Evolutionary conservation across 2,113 vertebrate genomes (phyloP).

Genomic region (Daphoenositta chrysoptera): DNA sequence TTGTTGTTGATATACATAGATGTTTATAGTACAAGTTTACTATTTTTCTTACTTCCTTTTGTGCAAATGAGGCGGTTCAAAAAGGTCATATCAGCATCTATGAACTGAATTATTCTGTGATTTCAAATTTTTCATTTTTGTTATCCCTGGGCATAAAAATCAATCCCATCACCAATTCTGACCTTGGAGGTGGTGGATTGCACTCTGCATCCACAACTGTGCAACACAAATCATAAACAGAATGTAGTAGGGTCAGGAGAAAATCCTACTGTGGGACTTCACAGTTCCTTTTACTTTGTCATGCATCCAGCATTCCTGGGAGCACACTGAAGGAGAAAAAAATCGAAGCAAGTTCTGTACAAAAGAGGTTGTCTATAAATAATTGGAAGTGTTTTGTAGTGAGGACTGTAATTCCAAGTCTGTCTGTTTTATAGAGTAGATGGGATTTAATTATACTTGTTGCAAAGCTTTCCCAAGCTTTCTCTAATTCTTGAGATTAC

Average conservation of each 20-base stretch:
- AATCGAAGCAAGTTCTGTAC: not conserved
- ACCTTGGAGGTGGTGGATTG: not conserved
- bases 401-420: not conserved
- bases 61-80: not conserved
- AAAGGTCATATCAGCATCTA: not conserved
- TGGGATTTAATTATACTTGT: slow-evolving; percentile 6
- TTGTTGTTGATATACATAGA: not conserved
- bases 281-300: not conserved
- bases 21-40: not conserved
- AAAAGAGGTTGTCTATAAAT: not conserved
- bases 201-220: not conserved
- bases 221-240: not conserved
- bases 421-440: not conserved
- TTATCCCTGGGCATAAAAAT: not conserved
- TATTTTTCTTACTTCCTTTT: not conserved
- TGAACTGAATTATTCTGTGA: not conserved
- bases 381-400: not conserved
- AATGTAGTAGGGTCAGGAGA: not conserved
- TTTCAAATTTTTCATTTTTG: not conserved
- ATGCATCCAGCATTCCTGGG: not conserved
- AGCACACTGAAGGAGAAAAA: not conserved
- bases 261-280: not conserved
- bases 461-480: not conserved
- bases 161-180: not conserved
- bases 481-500: not conserved